These are phyloP conservation scores for Chitala chitala DNA, from an alignment of 2,113 vertebrate genomes.

Conservation along the genomic window DNA sequence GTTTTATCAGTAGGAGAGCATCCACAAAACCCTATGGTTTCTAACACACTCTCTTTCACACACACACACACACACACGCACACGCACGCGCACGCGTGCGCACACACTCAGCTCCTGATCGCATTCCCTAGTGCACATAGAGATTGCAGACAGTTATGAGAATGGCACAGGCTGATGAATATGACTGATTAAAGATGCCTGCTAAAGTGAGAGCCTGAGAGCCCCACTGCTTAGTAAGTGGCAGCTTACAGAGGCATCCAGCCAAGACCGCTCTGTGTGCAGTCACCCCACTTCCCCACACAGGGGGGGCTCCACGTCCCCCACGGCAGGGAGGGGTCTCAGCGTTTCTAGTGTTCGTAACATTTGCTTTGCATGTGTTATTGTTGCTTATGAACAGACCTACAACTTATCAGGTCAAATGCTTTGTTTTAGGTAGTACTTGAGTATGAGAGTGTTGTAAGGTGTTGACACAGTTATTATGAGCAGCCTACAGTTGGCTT, in stretches of 20 bases:
- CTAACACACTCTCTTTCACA: too few relatives aligned
- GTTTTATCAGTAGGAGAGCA: too few relatives aligned
- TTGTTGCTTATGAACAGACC: too few relatives aligned
- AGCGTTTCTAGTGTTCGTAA: too few relatives aligned
- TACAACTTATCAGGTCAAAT: too few relatives aligned
- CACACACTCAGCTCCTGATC: conserved; percentile 18
- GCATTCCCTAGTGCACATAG: conserved; percentile 17
- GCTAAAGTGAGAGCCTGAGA: conserved; percentile 21
- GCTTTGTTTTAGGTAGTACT: too few relatives aligned
- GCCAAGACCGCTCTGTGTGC: neutral
- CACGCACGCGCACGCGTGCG: neutral
- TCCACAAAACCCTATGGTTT: too few relatives aligned
- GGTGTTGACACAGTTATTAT: too few relatives aligned
- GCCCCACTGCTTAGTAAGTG: conserved; percentile 19
- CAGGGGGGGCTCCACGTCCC: too few relatives aligned
- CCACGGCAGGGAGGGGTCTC: too few relatives aligned
- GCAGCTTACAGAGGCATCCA: conserved; percentile 12
- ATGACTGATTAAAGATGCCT: conserved; percentile 24
- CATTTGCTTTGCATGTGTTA: too few relatives aligned
- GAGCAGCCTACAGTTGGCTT: too few relatives aligned
- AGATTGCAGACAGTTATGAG: conserved; percentile 15
- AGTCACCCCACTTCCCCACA: neutral
- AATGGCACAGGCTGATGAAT: conserved; percentile 24
- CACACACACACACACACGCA: neutral
- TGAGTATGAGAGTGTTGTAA: neutral